phyloP scores from a whole-genome alignment of 2,888 invertebrate species.

The Agrotis ipsilon region DNA sequence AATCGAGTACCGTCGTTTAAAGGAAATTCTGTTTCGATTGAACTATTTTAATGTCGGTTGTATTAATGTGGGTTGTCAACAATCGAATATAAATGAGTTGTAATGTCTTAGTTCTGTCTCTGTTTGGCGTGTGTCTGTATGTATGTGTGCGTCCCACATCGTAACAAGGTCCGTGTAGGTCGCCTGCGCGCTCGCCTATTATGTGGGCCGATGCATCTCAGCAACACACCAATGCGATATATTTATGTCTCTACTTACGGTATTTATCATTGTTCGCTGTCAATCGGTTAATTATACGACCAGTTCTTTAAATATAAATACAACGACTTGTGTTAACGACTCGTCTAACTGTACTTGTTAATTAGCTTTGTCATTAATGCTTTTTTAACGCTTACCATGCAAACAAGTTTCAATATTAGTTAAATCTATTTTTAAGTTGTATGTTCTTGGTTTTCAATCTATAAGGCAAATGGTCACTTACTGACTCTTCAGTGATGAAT shows the following conservation, averaged over 20 bases:
- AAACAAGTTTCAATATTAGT: slow-evolving; percentile 10
- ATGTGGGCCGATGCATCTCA: slow-evolving; percentile 72
- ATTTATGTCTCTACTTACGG: slow-evolving; percentile 55
- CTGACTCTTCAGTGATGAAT: too few species aligned
- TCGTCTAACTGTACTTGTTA: slow-evolving; percentile 53
- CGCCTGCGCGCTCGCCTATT: slow-evolving; percentile 62
- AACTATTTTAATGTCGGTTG: slow-evolving; percentile 35
- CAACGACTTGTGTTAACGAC: slow-evolving; percentile 42
- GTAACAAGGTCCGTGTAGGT: slow-evolving; percentile 82
- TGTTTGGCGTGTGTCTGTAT: slow-evolving; percentile 53
- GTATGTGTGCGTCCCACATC: slow-evolving; percentile 76
- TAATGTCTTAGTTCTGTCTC: slow-evolving; percentile 47
- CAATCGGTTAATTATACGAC: slow-evolving; percentile 59
- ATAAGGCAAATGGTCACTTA: too few species aligned
- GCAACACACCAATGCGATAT: slow-evolving; percentile 37
- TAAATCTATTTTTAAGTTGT: slow-evolving; percentile 1
- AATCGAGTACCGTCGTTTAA: slow-evolving; percentile 29
- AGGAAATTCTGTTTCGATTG: slow-evolving; percentile 50
- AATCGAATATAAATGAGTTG: slow-evolving; percentile 62
- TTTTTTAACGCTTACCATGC: neutral
- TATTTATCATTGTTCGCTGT: slow-evolving; percentile 61
- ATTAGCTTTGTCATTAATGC: slow-evolving; percentile 37
- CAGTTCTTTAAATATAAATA: slow-evolving; percentile 43
- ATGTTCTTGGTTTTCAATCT: slow-evolving; percentile 12
- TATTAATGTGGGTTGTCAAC: slow-evolving; percentile 60